These are phyloP conservation scores for Meloe dianella DNA, from an alignment of 2,888 invertebrate species.

Conservation along the genomic window DNA sequence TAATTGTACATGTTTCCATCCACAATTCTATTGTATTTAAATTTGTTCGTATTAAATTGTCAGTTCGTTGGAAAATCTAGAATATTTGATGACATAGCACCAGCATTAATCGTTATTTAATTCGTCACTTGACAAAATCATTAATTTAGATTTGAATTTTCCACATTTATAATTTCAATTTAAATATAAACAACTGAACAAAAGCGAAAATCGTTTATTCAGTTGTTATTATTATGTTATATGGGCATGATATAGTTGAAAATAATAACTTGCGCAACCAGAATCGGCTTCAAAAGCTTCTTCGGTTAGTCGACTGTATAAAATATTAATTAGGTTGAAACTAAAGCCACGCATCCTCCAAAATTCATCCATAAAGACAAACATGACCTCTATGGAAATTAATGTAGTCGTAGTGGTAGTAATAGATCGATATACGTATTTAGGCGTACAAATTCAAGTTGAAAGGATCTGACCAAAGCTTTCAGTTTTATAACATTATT, in stretches of 20 bases:
- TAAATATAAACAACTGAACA: no score
- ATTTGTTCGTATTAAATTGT: no score
- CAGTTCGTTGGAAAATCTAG: no score
- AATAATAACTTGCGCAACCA: neutral
- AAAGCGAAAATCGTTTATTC: no score
- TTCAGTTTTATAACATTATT: neutral
- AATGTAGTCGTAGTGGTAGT: neutral
- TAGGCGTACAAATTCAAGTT: neutral
- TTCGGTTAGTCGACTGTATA: slow-evolving; percentile 4
- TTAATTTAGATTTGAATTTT: neutral
- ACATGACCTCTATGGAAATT: slow-evolving; percentile 12
- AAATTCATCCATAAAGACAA: slow-evolving; percentile 11
- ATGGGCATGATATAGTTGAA: neutral
- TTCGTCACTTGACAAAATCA: no score
- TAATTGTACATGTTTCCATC: neutral
- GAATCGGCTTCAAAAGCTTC: slow-evolving; percentile 15
- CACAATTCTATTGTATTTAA: no score
- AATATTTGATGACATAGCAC: no score
- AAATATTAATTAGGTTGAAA: slow-evolving; percentile 17
- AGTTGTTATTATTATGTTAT: neutral
- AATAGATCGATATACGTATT: neutral
- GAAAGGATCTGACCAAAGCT: neutral
- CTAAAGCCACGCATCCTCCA: slow-evolving; percentile 5
- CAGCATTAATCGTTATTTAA: no score
- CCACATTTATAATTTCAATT: no score